Base-by-base conservation (phyloP, 2,797 vertebrate species). In the Cryptoblepharus egeriae region DNA sequence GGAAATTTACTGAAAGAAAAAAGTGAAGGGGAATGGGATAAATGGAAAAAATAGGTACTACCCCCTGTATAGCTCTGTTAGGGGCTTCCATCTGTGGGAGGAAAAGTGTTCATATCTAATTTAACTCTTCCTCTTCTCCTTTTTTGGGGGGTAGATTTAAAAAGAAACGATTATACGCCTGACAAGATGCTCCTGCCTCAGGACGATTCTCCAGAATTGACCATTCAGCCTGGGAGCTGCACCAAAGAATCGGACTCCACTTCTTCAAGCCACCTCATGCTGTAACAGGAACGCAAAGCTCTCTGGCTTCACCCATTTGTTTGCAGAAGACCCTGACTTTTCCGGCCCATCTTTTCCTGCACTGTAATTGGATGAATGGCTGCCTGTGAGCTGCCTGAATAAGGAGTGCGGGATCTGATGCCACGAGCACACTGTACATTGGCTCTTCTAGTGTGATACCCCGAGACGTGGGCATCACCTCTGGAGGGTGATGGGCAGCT, bases 91-190 rank as follows among this genome's bases (percentile, higher is more conserved):
- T 15, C 32, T 37, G 32, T n/a, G 5, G 37, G 13, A 18, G 15
- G 16, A 37, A 74, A 24, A 6, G 18, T 24, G 4, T 26, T 12
- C 11, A 22, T 49, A 18, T 15, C 24, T n/a, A 49, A 71, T 30
- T 7, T 49, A 18, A 7, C 49, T 61, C 1, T 10, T 26, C 6
- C n/a, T 32, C 10, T 18, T 20, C 18, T 10, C 22, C 71, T 71
- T 52, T 61, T 74, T 1, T 61, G 12, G 8, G 13, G 57, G 5
- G 15, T 92, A 99, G 98, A 99, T 93, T 94, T 99, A 90, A 99
- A 98, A 95, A 96, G 98, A 85, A 99, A 99, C 0, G 98, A 99
- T 85, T 99, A 99, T 93, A 99, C 98, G 0, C 98, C 98, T n/a
- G 98, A 99, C 91, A 99, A 99, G 93, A 96, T 97, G 73, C 94